Conservation (phyloP, 2,113 vertebrate genomes). For the Myotis lucifugus region DNA sequence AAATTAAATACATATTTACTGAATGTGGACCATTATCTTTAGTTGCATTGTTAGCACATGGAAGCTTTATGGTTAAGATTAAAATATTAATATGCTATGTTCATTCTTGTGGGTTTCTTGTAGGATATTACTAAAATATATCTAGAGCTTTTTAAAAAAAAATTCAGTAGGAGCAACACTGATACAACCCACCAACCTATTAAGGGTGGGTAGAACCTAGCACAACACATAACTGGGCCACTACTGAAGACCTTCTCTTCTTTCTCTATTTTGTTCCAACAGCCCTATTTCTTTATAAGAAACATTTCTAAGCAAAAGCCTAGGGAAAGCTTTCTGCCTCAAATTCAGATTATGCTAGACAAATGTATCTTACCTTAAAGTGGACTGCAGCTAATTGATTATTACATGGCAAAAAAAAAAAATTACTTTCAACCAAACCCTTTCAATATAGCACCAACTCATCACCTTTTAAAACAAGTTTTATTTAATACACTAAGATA, state of each 20-base stretch:
- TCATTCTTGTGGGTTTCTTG: conserved; percentile 2
- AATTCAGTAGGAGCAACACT: conserved; percentile 1
- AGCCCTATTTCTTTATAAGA: not conserved
- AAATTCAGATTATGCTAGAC: conserved; percentile 31
- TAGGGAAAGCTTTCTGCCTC: conserved; percentile 1
- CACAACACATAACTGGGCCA: not conserved
- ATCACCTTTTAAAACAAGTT: conserved; percentile 50
- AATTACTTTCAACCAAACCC: conserved; percentile 35
- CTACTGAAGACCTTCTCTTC: conserved; percentile 7
- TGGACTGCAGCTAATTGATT: not conserved
- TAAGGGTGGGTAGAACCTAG: not conserved
- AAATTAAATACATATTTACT: conserved; percentile 11
- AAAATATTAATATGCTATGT: not conserved
- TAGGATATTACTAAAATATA: not conserved
- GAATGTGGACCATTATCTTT: not conserved
- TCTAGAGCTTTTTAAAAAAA: not conserved
- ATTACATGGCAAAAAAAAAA: conserved; percentile 10
- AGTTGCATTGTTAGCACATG: not conserved
- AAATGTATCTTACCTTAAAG: conserved; percentile 41
- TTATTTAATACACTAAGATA: conserved; percentile 45
- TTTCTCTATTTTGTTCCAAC: not conserved
- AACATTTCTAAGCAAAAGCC: conserved; percentile 51
- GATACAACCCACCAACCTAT: not conserved
- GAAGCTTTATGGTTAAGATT: conserved; percentile 38
- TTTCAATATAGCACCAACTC: conserved; percentile 14